Conservation (phyloP, 2,797 vertebrate genomes). For the Simalia tracyae region DNA sequence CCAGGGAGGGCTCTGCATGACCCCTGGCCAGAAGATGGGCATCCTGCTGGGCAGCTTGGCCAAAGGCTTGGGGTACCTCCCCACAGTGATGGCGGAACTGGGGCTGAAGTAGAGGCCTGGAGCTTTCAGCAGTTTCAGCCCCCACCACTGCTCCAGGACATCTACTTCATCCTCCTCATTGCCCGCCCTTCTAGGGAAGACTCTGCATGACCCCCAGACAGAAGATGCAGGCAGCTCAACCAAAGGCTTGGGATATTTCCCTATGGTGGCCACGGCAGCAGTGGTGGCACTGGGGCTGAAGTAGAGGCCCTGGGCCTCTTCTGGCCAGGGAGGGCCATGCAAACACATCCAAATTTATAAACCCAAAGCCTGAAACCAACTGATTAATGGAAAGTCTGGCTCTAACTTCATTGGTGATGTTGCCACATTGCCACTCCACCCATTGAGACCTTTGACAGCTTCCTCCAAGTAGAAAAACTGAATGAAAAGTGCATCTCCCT, state of each 20-base stretch:
- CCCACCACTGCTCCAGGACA: too few species aligned
- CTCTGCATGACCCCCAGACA: too few species aligned
- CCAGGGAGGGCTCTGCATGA: constrained; percentile 96
- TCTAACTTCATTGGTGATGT: too few species aligned
- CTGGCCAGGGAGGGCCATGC: not conserved
- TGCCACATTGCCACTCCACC: too few species aligned
- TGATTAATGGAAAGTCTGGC: too few species aligned
- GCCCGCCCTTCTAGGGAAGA: too few species aligned
- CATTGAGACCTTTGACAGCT: not conserved
- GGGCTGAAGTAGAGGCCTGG: constrained; percentile 82
- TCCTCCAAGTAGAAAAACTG: not conserved
- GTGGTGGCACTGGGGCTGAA: too few species aligned
- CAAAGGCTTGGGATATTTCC: too few species aligned
- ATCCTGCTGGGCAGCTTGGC: constrained; percentile 92
- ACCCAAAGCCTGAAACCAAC: too few species aligned
- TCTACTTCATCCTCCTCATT: too few species aligned
- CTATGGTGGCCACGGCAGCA: not conserved
- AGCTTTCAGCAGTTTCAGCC: too few species aligned
- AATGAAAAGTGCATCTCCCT: not conserved
- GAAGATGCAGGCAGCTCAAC: not conserved
- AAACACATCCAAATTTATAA: not conserved
- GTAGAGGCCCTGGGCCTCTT: not conserved
- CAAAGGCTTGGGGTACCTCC: constrained; percentile 93
- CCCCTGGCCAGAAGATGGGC: constrained; percentile 97
- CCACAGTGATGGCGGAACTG: constrained; percentile 69